Evolutionary conservation across 2,888 invertebrate species (phyloP).

Genomic region (Acleris sparsana): DNA sequence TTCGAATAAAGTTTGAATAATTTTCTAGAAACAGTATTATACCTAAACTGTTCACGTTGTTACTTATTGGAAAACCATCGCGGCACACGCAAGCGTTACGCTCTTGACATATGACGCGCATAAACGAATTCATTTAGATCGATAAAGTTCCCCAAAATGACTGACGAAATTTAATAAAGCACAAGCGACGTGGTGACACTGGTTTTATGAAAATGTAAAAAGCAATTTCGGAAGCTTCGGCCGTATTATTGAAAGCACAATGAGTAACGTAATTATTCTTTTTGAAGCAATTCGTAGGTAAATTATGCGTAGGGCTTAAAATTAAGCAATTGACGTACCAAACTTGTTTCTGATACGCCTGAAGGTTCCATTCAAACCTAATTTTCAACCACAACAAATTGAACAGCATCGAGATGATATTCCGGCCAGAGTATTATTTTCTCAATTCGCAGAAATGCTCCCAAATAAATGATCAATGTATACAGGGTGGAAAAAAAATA

Average conservation of each 20-base stretch:
- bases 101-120: slow-evolving; percentile 2
- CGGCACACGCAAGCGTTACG: not conserved
- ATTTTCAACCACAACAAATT: not conserved
- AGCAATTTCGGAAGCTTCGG: slow-evolving; percentile 29
- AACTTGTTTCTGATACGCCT: not conserved
- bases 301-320: slow-evolving; percentile 10
- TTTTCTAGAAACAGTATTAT: no score
- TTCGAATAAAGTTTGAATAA: no score
- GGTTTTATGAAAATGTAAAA: slow-evolving; percentile 29
- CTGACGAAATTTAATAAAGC: slow-evolving; percentile 27
- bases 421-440: not conserved
- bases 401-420: not conserved
- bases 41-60: no score
- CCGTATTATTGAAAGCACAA: slow-evolving; percentile 12
- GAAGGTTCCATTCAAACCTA: slow-evolving; percentile 1
- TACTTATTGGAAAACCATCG: not conserved
- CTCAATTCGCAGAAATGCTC: not conserved
- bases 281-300: slow-evolving; percentile 20
- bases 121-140: slow-evolving; percentile 5
- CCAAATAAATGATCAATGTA: no score
- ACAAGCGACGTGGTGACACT: slow-evolving; percentile 11
- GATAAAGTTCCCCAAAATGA: slow-evolving; percentile 11
- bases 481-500: no score
- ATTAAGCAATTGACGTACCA: slow-evolving; percentile 12
- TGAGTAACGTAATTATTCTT: slow-evolving; percentile 17